Conservation (phyloP, 2,888 invertebrate species). For the Pandemis cinnamomeana region DNA sequence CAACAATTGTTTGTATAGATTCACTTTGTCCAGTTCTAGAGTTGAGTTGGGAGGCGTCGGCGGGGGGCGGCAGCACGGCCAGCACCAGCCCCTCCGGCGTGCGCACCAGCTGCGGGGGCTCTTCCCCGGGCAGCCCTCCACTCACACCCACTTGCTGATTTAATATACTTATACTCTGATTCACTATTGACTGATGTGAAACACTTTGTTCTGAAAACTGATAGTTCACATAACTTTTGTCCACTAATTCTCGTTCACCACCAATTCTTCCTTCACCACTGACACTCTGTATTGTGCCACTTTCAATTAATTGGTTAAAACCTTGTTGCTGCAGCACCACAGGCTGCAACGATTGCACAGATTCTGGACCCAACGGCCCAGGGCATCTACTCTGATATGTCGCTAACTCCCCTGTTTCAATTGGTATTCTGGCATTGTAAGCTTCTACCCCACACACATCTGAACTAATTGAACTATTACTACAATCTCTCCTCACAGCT, state of each 20-base stretch:
- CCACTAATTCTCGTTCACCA: constrained; percentile 71
- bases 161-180: constrained; percentile 81
- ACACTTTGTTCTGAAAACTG: constrained; percentile 83
- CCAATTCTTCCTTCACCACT: constrained; percentile 64
- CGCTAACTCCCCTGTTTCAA: constrained; percentile 61
- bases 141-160: constrained; percentile 80
- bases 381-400: constrained; percentile 71
- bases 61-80: constrained; percentile 72
- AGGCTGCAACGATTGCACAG: constrained; percentile 68
- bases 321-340: constrained; percentile 63
- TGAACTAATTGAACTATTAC: constrained; percentile 53
- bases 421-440: constrained; percentile 63
- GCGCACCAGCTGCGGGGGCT: constrained; percentile 73
- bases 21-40: constrained; percentile 73
- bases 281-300: constrained; percentile 66
- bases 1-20: constrained; percentile 70
- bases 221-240: constrained; percentile 80
- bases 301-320: constrained; percentile 71
- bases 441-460: constrained; percentile 66
- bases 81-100: constrained; percentile 79
- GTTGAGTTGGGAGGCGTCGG: constrained; percentile 63
- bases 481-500: constrained; percentile 63
- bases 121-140: constrained; percentile 70
- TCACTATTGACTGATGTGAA: constrained; percentile 80
- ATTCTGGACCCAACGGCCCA: constrained; percentile 58